phyloP scores from a whole-genome alignment of 2,797 vertebrate genomes.

The Parambassis ranga region DNA sequence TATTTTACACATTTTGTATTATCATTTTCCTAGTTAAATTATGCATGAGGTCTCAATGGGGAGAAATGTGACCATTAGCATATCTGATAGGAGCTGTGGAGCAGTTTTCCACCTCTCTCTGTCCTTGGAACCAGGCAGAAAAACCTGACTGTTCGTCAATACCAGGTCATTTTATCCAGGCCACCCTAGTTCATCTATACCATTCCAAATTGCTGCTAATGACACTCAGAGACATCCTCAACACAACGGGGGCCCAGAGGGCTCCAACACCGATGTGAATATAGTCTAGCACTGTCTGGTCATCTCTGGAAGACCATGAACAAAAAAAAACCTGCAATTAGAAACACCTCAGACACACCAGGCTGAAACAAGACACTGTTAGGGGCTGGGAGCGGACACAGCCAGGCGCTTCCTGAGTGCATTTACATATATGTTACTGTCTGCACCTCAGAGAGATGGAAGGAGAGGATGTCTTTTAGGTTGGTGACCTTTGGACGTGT shows the following conservation, averaged over 20 bases:
- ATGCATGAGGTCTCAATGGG: conserved; percentile 80
- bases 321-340: conserved; percentile 74
- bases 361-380: conserved; percentile 70
- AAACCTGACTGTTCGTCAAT: conserved; percentile 83
- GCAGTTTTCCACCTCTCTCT: conserved; percentile 69
- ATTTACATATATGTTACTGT: conserved; percentile 75
- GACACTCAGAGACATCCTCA: conserved; percentile 63
- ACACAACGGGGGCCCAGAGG: conserved; percentile 55
- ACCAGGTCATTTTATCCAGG: conserved; percentile 80
- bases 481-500: conserved; percentile 72
- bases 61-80: conserved; percentile 83
- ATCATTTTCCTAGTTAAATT: conserved; percentile 78
- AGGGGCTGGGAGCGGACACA: conserved; percentile 54
- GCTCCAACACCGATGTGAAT: conserved; percentile 62
- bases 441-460: conserved; percentile 41
- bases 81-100: conserved; percentile 77
- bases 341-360: conserved; percentile 71
- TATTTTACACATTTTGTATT: conserved; percentile 76
- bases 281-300: conserved; percentile 71
- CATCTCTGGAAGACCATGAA: conserved; percentile 63
- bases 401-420: conserved; percentile 45
- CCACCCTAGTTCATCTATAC: conserved; percentile 65
- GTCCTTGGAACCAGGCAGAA: conserved; percentile 77
- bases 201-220: conserved; percentile 63
- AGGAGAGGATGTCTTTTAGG: conserved; percentile 58